Conservation (phyloP, 35 echinoderm and acorn worm species). For the Apostichopus californicus region DNA sequence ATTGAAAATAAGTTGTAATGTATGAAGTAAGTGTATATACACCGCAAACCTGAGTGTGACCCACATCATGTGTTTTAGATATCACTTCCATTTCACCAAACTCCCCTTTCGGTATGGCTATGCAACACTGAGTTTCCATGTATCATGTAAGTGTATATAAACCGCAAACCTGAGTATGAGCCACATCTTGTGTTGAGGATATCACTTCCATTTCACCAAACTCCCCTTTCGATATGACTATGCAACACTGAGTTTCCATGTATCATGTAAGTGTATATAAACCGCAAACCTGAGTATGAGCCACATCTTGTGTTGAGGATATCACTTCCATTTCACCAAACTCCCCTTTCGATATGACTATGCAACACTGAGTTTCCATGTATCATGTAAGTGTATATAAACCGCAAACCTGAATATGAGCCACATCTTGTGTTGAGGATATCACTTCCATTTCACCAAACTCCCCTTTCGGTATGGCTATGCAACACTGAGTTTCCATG, state of each 20-base stretch:
- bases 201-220: slow-evolving; percentile 50
- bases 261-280: too few species aligned
- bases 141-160: too few species aligned
- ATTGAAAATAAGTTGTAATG: background rate
- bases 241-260: too few species aligned
- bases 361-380: slow-evolving; percentile 1
- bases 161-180: slow-evolving; percentile 35
- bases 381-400: background rate
- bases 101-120: slow-evolving; percentile 48
- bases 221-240: slow-evolving; percentile 33
- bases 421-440: slow-evolving; percentile 49
- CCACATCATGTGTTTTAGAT: slow-evolving; percentile 32
- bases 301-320: slow-evolving; percentile 39
- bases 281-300: too few species aligned
- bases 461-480: slow-evolving; percentile 48
- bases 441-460: slow-evolving; percentile 50
- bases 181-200: slow-evolving; percentile 42
- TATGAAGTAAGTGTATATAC: too few species aligned
- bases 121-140: slow-evolving; percentile 5
- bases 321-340: slow-evolving; percentile 52
- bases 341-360: slow-evolving; percentile 43
- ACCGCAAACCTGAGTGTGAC: slow-evolving; percentile 28
- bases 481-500: slow-evolving; percentile 50
- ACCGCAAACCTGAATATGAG: slow-evolving; percentile 40
- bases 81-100: slow-evolving; percentile 50